phyloP scores from a whole-genome alignment of 2,113 vertebrate genomes.

The Psophia crepitans region DNA sequence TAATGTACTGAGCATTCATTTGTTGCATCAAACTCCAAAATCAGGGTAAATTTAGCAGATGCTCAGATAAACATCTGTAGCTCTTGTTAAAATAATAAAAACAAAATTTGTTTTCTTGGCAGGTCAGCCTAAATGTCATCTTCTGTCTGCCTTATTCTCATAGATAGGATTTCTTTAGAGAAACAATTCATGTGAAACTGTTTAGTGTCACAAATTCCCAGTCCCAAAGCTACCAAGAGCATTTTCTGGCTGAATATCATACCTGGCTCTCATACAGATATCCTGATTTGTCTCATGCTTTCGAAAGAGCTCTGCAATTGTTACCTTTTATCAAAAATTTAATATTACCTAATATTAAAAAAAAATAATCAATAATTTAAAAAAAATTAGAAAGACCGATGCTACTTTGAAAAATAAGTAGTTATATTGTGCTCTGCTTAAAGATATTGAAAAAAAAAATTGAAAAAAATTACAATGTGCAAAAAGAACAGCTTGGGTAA shows the following conservation, averaged over 20 bases:
- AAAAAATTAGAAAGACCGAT: fast-evolving
- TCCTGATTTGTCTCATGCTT: not conserved
- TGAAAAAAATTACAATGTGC: not conserved
- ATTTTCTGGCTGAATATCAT: not conserved
- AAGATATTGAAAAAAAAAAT: not conserved
- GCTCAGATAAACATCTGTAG: slow-evolving; percentile 5
- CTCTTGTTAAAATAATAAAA: slow-evolving; percentile 24
- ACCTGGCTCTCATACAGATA: not conserved
- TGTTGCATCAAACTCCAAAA: not conserved
- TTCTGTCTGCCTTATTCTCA: not conserved
- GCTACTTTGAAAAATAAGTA: not conserved
- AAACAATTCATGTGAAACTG: not conserved
- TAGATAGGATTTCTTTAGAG: not conserved
- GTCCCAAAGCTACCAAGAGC: not conserved
- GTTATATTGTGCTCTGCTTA: not conserved
- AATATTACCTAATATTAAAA: not conserved
- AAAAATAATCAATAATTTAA: not conserved
- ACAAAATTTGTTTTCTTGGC: not conserved
- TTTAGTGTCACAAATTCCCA: not conserved
- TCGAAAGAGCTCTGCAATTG: not conserved
- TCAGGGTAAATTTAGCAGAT: not conserved
- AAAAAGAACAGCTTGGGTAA: not conserved
- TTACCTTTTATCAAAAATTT: no score
- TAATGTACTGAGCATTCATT: not conserved
- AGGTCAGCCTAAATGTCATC: slow-evolving; percentile 12